Evolutionary conservation across 2,888 invertebrate species (phyloP).

Genomic region (Ectemnius cavifrons): DNA sequence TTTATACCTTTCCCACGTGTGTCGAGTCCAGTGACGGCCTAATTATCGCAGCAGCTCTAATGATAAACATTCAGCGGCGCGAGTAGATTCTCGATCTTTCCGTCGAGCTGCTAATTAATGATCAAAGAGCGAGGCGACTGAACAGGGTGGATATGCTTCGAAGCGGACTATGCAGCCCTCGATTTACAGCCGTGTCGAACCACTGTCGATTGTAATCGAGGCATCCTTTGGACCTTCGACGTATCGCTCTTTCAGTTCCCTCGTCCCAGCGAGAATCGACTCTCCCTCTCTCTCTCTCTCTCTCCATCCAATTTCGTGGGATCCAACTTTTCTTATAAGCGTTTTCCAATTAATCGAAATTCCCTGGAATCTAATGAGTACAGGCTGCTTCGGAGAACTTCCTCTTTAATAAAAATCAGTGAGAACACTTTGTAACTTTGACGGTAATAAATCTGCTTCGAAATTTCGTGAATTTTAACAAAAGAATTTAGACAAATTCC

Average conservation of each 20-base stretch:
- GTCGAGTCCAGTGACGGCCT: constrained; percentile 58
- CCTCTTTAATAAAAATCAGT: too few species aligned
- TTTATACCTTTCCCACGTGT: constrained; percentile 79
- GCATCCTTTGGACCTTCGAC: constrained; percentile 50
- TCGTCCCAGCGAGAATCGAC: constrained; percentile 56
- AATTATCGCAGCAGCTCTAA: constrained; percentile 43
- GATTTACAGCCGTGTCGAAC: constrained; percentile 20
- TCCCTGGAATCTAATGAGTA: too few species aligned
- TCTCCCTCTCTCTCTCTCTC: not conserved
- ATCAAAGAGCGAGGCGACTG: constrained; percentile 50
- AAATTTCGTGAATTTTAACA: too few species aligned
- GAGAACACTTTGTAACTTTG: too few species aligned
- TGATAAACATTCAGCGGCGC: constrained; percentile 43
- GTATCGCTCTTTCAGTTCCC: constrained; percentile 47
- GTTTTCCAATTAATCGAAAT: too few species aligned
- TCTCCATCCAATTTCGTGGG: not conserved
- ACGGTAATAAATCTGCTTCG: too few species aligned
- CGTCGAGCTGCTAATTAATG: constrained; percentile 35
- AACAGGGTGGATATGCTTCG: constrained; percentile 45
- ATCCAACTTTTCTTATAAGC: too few species aligned
- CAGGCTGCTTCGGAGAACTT: too few species aligned
- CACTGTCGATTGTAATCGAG: constrained; percentile 35
- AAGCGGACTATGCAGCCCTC: constrained; percentile 50
- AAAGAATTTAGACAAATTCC: too few species aligned
- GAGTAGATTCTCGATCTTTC: constrained; percentile 40